phyloP scores from a whole-genome alignment of 2,888 invertebrate genomes.

The Neoascia interrupta region DNA sequence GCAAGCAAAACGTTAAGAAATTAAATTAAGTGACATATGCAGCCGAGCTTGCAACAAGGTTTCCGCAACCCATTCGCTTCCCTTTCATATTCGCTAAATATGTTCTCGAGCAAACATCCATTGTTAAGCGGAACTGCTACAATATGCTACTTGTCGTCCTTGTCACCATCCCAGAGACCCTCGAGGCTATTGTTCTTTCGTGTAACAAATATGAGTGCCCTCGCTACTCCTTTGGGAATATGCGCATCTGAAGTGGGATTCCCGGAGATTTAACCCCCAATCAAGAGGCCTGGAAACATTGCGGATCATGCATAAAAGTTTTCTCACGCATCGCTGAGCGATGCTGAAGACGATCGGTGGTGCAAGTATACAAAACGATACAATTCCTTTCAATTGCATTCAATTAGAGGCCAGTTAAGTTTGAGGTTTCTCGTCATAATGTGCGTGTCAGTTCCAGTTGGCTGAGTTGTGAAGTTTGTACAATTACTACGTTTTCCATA shows the following conservation, averaged over 20 bases:
- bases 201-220: conserved; percentile 64
- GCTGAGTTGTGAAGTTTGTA: conserved; percentile 45
- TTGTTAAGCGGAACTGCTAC: conserved; percentile 39
- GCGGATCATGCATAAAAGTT: conserved; percentile 53
- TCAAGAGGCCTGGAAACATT: conserved; percentile 54
- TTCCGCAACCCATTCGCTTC: neutral
- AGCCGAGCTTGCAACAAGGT: too few relatives aligned
- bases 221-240: conserved; percentile 64
- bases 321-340: conserved; percentile 62
- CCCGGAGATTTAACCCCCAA: conserved; percentile 63
- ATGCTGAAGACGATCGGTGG: conserved; percentile 33
- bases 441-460: conserved; percentile 45
- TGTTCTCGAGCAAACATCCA: conserved; percentile 24
- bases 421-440: conserved; percentile 47
- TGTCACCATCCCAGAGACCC: conserved; percentile 61
- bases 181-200: conserved; percentile 30
- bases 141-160: conserved; percentile 68
- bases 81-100: conserved; percentile 1
- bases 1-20: too few relatives aligned
- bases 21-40: too few relatives aligned
- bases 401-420: conserved; percentile 64
- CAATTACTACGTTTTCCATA: conserved; percentile 2
- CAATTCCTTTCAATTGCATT: conserved; percentile 62
- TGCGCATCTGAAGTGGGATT: conserved; percentile 53
- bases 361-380: conserved; percentile 14